Evolutionary conservation across 2,113 vertebrate species (phyloP).

Genomic region (Dasyornis broadbenti): DNA sequence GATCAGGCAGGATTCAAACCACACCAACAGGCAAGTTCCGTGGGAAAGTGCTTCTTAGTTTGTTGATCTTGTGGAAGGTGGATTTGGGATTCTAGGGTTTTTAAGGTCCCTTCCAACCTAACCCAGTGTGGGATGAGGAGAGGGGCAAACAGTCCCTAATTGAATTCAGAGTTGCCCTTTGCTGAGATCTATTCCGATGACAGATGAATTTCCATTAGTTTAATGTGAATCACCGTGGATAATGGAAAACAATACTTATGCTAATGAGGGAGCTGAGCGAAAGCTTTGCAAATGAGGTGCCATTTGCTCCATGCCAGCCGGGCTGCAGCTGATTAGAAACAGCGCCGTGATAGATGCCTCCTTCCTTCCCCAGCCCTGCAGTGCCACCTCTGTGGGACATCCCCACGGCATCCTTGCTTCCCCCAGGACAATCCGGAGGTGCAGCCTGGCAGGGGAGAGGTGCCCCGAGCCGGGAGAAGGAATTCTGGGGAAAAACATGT

Average conservation of each 20-base stretch:
- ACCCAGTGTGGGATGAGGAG: neutral
- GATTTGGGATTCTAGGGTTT: neutral
- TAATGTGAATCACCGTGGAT: neutral
- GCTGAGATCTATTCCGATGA: neutral
- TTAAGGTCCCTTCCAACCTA: neutral
- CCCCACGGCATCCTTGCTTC: accelerated
- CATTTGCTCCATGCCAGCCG: neutral
- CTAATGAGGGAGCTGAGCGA: constrained; percentile 16
- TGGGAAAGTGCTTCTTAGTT: neutral
- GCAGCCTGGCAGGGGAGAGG: neutral
- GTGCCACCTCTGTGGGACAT: accelerated
- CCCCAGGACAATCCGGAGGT: accelerated
- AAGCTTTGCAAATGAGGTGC: constrained; percentile 2
- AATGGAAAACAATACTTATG: constrained; percentile 56
- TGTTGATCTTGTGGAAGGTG: neutral
- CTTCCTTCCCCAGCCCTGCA: neutral
- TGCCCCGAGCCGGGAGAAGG: neutral
- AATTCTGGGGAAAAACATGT: accelerated
- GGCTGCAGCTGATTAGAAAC: neutral
- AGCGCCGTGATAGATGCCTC: neutral
- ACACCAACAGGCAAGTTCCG: neutral
- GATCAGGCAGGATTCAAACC: neutral
- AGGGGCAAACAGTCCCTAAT: neutral
- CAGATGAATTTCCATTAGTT: constrained; percentile 30
- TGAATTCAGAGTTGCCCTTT: constrained; percentile 24